Percentiles rank a stretch among this genome's conserved stretches.
phyloP scores from a whole-genome alignment of 2,888 invertebrate genomes.

The Phyto melanocephala region DNA sequence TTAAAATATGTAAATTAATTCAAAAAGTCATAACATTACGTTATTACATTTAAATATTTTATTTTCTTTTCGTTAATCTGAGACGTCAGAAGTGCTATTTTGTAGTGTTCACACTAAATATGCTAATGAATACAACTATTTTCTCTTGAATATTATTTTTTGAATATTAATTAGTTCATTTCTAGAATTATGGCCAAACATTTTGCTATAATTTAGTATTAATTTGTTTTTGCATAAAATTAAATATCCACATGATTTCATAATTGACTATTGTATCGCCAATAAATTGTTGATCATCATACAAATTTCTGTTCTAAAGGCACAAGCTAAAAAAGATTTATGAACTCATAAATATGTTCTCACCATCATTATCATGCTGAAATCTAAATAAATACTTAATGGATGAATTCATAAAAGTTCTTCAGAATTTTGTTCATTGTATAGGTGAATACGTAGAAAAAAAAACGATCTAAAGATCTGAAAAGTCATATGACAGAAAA shows the following conservation, averaged over 20 bases:
- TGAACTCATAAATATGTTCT: not conserved
- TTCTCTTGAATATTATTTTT: no score
- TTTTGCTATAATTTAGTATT: not conserved
- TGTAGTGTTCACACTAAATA: not conserved
- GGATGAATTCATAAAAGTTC: conserved; percentile 15
- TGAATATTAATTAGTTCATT: not conserved
- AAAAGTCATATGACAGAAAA: not conserved
- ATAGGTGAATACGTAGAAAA: not conserved
- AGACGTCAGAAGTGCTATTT: not conserved
- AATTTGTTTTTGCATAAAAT: not conserved
- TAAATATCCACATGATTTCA: conserved; percentile 4
- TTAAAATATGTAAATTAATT: not conserved
- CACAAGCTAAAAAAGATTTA: not conserved
- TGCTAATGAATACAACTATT: no score
- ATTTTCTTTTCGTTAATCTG: no score
- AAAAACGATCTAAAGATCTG: not conserved
- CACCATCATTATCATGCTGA: conserved; percentile 5
- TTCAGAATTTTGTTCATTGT: conserved; percentile 1
- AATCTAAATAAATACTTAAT: conserved; percentile 9
- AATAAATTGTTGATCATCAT: not conserved
- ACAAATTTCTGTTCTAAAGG: not conserved
- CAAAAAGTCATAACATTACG: not conserved
- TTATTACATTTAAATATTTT: not conserved
- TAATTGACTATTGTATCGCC: conserved; percentile 27
- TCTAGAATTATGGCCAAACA: not conserved